Evolutionary conservation across 2,888 invertebrate species (phyloP).

Genomic region (Macrosoma leucophasiata): DNA sequence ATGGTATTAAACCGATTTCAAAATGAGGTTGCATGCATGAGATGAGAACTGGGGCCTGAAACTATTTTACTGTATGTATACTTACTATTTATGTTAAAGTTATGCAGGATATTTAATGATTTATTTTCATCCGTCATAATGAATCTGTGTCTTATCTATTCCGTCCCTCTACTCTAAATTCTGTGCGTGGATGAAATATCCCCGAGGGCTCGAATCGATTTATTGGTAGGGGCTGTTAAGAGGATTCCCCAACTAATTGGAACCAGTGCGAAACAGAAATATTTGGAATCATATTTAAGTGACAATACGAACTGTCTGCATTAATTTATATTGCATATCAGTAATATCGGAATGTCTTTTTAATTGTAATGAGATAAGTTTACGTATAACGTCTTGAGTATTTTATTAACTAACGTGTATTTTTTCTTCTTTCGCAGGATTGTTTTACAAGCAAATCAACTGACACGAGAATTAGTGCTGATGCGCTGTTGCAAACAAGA

Average conservation of each 20-base stretch:
- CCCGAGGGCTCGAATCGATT: conserved; percentile 35
- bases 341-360: conserved; percentile 39
- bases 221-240: conserved; percentile 36
- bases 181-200: conserved; percentile 30
- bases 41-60: too few relatives aligned
- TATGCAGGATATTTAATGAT: too few relatives aligned
- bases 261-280: conserved; percentile 34
- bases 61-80: too few relatives aligned
- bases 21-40: too few relatives aligned
- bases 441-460: conserved; percentile 56
- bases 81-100: too few relatives aligned
- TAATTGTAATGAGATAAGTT: conserved; percentile 9
- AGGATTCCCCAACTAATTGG: conserved; percentile 43
- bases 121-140: conserved; percentile 14
- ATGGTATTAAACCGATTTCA: too few relatives aligned
- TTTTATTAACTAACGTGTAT: conserved; percentile 19
- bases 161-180: conserved; percentile 20
- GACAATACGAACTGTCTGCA: too few relatives aligned
- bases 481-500: conserved; percentile 42
- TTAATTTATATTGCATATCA: too few relatives aligned
- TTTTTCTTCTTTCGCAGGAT: conserved; percentile 59
- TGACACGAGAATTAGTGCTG: conserved; percentile 52
- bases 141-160: too few relatives aligned
- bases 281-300: conserved; percentile 37
- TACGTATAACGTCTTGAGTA: conserved; percentile 4